phyloP scores from a whole-genome alignment of 2,888 invertebrate genomes.

The Cantharis nigra region DNA sequence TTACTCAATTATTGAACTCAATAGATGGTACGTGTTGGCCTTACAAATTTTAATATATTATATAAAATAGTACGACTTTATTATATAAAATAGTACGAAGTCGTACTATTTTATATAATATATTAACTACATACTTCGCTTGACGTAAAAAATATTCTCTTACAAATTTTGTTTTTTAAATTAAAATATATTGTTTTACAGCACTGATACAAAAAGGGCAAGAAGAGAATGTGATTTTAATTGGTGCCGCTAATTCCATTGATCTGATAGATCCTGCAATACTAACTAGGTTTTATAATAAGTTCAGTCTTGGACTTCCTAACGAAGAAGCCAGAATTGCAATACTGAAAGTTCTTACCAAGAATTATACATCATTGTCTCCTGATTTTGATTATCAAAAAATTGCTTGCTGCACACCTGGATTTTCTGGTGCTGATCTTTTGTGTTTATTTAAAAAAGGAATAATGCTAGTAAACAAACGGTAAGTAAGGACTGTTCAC shows the following conservation, averaged over 20 bases:
- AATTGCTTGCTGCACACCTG: conserved; percentile 87
- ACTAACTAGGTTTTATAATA: conserved; percentile 89
- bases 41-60: not conserved
- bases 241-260: conserved; percentile 95
- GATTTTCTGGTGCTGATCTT: conserved; percentile 95
- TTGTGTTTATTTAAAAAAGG: conserved; percentile 48
- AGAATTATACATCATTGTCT: conserved; percentile 67
- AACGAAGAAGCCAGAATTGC: conserved; percentile 79
- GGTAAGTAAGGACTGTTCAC: no score
- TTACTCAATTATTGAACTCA: conserved; percentile 87
- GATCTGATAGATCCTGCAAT: conserved; percentile 92
- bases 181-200: conserved; percentile 37
- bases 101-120: no score
- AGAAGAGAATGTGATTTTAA: conserved; percentile 73
- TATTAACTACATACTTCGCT: no score
- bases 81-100: no score
- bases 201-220: conserved; percentile 59
- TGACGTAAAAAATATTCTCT: no score
- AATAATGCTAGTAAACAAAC: not conserved
- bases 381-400: conserved; percentile 71
- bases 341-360: conserved; percentile 76
- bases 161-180: not conserved
- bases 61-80: no score
- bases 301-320: conserved; percentile 93
- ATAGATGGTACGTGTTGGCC: conserved; percentile 72